phyloP scores from a whole-genome alignment of 2,113 vertebrate species.

The Syngnathus scovelli region DNA sequence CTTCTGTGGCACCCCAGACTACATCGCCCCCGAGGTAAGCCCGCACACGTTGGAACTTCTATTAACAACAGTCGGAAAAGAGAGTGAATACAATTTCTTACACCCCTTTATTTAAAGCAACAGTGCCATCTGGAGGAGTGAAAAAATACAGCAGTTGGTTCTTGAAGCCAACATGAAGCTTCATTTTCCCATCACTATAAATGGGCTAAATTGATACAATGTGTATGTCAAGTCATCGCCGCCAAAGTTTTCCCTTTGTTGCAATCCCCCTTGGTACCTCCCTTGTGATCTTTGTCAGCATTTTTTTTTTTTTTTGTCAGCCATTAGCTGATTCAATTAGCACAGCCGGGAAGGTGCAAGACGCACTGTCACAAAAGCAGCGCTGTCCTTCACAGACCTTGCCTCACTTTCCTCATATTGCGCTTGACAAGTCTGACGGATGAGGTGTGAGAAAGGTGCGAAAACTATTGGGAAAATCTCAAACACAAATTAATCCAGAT shows the following conservation, averaged over 20 bases:
- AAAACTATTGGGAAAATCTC: neutral
- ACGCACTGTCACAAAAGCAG: slow-evolving; percentile 8
- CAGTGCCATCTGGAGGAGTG: too few species aligned
- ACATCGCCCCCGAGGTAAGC: slow-evolving; percentile 86
- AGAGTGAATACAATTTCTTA: too few species aligned
- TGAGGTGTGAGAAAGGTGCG: neutral
- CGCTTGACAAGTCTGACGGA: slow-evolving; percentile 1
- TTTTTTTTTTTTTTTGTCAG: slow-evolving; percentile 29
- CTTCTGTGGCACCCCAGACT: slow-evolving; percentile 89
- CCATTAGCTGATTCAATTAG: slow-evolving; percentile 64
- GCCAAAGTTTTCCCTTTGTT: slow-evolving; percentile 10
- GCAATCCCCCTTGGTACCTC: slow-evolving; percentile 25
- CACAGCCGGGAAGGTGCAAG: slow-evolving; percentile 22
- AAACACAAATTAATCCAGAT: neutral
- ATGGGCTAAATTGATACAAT: too few species aligned
- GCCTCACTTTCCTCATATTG: neutral
- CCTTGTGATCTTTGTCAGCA: slow-evolving; percentile 56
- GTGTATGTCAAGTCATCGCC: too few species aligned
- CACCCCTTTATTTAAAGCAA: too few species aligned
- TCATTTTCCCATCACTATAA: too few species aligned
- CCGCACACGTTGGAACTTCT: too few species aligned
- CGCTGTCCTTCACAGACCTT: slow-evolving; percentile 38
- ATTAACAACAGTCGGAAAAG: too few species aligned
- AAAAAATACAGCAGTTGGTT: too few species aligned
- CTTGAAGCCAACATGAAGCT: too few species aligned